phyloP scores from a whole-genome alignment of 2,797 vertebrate genomes.

The Sebastes hubbsi region DNA sequence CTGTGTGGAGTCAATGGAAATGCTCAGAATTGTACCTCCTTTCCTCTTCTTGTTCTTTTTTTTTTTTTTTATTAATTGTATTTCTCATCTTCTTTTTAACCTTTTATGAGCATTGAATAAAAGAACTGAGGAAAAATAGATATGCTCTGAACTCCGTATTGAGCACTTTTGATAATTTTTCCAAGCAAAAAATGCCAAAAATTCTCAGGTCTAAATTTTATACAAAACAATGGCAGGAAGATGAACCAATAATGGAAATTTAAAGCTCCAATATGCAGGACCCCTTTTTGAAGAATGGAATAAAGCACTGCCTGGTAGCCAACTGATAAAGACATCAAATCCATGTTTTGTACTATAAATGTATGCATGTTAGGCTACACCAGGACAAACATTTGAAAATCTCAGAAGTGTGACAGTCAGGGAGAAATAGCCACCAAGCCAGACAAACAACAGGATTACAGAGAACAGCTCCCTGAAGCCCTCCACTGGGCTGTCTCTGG shows the following conservation, averaged over 20 bases:
- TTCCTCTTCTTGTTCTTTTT: not conserved
- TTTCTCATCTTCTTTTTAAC: not conserved
- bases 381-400: not conserved
- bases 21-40: not conserved
- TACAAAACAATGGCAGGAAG: not conserved
- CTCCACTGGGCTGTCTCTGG: not conserved
- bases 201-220: not conserved
- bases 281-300: not conserved
- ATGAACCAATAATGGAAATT: not conserved
- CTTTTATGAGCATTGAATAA: not conserved
- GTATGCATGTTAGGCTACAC: not conserved
- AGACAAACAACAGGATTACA: not conserved
- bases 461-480: not conserved
- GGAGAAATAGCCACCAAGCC: not conserved
- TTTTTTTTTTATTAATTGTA: not conserved
- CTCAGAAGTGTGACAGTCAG: not conserved
- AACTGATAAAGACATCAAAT: not conserved
- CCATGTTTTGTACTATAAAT: not conserved
- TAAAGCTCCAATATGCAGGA: not conserved
- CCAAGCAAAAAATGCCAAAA: not conserved
- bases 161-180: not conserved
- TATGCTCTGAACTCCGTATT: not conserved
- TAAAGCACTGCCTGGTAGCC: not conserved
- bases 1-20: not conserved
- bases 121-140: not conserved